Percentiles rank a stretch among this genome's conserved stretches.
These are phyloP conservation scores for Archivesica marissinica DNA, from an alignment of 1,140 invertebrate genomes.

Conservation along the genomic window DNA sequence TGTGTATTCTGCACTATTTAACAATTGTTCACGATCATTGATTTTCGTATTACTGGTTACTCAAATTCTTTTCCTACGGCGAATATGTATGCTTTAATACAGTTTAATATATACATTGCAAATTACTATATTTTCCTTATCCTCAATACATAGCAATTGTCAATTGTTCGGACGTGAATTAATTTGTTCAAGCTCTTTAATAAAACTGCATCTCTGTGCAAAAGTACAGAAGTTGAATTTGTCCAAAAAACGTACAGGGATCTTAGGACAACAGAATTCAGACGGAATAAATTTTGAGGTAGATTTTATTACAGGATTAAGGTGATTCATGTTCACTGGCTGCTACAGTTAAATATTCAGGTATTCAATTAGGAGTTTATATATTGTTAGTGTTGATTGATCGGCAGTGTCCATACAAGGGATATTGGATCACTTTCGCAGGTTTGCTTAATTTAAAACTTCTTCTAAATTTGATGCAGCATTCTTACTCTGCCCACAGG, in stretches of 20 bases:
- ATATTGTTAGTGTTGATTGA: background rate
- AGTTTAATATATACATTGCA: too few relatives aligned
- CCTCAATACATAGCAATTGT: too few relatives aligned
- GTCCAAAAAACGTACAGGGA: background rate
- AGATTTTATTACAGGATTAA: constrained; percentile 6
- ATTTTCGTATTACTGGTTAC: constrained; percentile 17
- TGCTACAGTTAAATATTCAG: too few relatives aligned
- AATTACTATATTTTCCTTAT: too few relatives aligned
- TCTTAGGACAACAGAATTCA: background rate
- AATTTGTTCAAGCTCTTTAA: background rate
- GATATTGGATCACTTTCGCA: background rate
- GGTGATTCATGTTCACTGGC: background rate
- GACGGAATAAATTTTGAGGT: background rate
- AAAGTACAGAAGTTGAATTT: background rate
- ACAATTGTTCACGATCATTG: background rate
- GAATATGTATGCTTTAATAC: background rate
- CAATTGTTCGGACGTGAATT: too few relatives aligned
- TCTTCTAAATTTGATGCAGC: too few relatives aligned
- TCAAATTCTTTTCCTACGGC: background rate
- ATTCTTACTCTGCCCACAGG: too few relatives aligned
- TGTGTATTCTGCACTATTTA: background rate
- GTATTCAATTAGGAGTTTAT: too few relatives aligned
- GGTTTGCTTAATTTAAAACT: background rate
- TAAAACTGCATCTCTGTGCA: background rate
- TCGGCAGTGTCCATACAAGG: background rate